A percentile compares a stretch with the other conserved stretches of the same genome.
These are phyloP conservation scores for Andrena minutula DNA, from an alignment of 2,888 invertebrate genomes.

Conservation along the genomic window DNA sequence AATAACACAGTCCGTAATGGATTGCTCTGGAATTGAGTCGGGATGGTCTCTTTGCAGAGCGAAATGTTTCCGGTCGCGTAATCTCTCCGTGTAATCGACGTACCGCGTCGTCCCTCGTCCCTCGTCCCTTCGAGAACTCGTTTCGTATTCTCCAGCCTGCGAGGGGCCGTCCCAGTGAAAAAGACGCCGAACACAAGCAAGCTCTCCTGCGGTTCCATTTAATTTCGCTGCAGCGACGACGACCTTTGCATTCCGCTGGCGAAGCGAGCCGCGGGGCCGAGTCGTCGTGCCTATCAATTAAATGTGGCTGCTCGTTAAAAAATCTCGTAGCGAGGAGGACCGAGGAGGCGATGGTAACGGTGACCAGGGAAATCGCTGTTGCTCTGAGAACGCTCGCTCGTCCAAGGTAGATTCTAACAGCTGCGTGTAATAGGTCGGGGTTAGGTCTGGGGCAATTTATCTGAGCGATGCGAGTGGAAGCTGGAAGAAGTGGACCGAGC, in stretches of 20 bases:
- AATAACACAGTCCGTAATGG: conserved; percentile 42
- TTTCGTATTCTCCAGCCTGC: neutral
- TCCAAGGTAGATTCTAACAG: conserved; percentile 6
- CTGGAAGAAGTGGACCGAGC: conserved; percentile 21
- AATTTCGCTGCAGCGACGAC: neutral
- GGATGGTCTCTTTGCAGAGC: conserved; percentile 14
- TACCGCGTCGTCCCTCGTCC: neutral
- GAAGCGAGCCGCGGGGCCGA: neutral
- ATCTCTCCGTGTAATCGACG: conserved; percentile 13
- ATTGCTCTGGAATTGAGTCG: conserved; percentile 35
- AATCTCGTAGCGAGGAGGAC: no score
- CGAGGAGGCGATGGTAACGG: no score
- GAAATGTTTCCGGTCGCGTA: conserved; percentile 32
- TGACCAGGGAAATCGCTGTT: neutral
- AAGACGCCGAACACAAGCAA: no score
- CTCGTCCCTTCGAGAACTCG: conserved; percentile 4
- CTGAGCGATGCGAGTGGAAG: conserved; percentile 4
- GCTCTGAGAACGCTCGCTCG: neutral
- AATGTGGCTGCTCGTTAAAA: neutral
- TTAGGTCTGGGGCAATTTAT: conserved; percentile 23
- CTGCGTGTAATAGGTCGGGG: neutral
- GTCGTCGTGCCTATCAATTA: neutral
- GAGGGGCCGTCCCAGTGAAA: neutral
- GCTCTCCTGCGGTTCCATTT: neutral
- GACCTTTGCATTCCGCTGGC: neutral